A percentile compares a stretch with the other conserved stretches of the same genome.
Evolutionary conservation across 2,797 vertebrate genomes (phyloP).

Genomic region (Glyptemys insculpta): DNA sequence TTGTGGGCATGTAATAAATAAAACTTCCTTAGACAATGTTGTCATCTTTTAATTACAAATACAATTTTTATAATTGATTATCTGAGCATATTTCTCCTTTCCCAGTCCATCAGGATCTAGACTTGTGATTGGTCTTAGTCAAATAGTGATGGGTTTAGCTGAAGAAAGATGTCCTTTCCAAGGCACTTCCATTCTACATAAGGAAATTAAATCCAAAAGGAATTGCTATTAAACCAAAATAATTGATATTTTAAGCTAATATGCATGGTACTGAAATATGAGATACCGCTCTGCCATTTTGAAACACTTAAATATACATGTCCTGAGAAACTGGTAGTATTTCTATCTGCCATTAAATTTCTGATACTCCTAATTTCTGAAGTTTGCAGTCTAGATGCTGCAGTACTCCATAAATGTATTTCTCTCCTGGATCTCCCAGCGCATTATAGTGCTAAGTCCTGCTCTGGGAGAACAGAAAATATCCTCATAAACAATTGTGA

Average conservation of each 20-base stretch:
- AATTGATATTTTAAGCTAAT: neutral
- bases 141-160: neutral
- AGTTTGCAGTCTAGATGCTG: constrained; percentile 41
- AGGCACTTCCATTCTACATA: neutral
- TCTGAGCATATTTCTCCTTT: constrained; percentile 30
- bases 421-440: constrained; percentile 55
- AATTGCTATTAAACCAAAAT: constrained; percentile 13
- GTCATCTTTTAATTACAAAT: constrained; percentile 36
- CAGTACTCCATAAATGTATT: constrained; percentile 43
- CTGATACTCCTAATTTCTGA: constrained; percentile 16
- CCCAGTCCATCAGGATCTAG: neutral
- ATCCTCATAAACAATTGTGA: neutral
- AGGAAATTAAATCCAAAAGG: neutral
- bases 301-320: neutral
- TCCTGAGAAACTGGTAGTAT: neutral
- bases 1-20: neutral
- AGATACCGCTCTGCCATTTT: constrained; percentile 11
- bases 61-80: constrained; percentile 42
- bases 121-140: neutral
- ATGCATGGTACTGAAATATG: constrained; percentile 36
- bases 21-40: constrained; percentile 53
- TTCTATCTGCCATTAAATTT: neutral
- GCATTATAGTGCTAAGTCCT: constrained; percentile 37
- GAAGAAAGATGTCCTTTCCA: neutral
- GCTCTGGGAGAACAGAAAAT: constrained; percentile 1